Evolutionary conservation across 2,797 vertebrate genomes (phyloP).

Genomic region (Nyctibius grandis): DNA sequence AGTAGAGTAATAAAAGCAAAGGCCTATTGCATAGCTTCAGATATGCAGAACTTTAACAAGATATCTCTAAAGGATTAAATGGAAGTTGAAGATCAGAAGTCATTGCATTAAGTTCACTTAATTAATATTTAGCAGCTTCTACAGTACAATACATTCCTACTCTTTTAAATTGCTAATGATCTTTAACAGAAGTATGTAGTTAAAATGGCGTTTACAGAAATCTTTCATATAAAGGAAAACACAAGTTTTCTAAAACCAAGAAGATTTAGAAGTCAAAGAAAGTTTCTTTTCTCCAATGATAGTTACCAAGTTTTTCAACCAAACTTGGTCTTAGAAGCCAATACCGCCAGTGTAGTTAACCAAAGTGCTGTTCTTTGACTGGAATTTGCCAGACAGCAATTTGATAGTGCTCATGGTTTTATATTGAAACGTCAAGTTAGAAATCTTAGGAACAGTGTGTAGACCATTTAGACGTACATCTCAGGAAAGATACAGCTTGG

Average conservation of each 20-base stretch:
- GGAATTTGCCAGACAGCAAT: neutral
- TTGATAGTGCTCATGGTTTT: neutral
- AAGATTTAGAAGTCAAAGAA: neutral
- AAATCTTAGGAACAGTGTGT: neutral
- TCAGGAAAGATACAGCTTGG: neutral
- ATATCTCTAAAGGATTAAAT: conserved; percentile 29
- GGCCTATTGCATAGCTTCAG: neutral
- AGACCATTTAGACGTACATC: neutral
- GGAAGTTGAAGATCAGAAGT: conserved; percentile 34
- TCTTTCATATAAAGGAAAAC: conserved; percentile 26
- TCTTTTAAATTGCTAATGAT: conserved; percentile 21
- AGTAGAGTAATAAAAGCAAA: neutral
- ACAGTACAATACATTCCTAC: conserved; percentile 7
- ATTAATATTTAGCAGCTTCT: conserved; percentile 55
- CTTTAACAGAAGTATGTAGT: neutral
- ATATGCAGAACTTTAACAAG: neutral
- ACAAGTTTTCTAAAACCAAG: neutral
- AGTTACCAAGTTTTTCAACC: neutral
- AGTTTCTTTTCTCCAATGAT: neutral
- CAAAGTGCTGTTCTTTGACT: neutral
- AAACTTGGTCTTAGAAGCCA: neutral
- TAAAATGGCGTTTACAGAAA: conserved; percentile 13
- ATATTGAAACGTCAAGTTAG: neutral
- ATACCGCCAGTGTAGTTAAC: neutral
- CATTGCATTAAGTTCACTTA: conserved; percentile 24